Evolutionary conservation across 2,797 vertebrate genomes (phyloP), one percentile per base, ranked within the genome.

Genomic region (Phaenicophaeus curvirostris): DNA sequence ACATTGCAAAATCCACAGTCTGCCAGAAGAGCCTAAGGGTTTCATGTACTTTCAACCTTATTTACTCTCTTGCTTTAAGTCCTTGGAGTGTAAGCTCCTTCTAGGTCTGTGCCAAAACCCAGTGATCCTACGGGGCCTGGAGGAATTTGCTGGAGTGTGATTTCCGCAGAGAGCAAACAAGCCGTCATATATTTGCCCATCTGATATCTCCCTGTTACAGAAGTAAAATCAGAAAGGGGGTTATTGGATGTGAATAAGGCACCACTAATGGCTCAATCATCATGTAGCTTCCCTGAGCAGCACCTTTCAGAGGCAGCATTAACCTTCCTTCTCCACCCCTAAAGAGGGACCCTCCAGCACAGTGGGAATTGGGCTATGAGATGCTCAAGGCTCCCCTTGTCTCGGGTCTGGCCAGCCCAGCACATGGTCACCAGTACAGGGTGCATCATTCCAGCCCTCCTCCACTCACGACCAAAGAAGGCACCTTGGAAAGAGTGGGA

Each of bases 21-120:
- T 95, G 91, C 83, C 89, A 73, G 41, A 87, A 90, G 78, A 85
- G 87, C 88, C 88, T 87, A 65, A 91, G 87, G 89, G 77, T 46
- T 93, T 73, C 7, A 1, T 91, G 88, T 44, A 76, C 95, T 96
- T 95, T 93, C 85, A 93, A 87, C 83, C 87, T 94, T 94, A 94
- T 96, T 97, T 95, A 94, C 83, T 85, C 88, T 87, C 74, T 94
- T 75, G 42, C 66, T 91, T 33, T 88, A 83, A 91, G 89, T 80
- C 76, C 69, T 72, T 41, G 25, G 81, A 93, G 69, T 72, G 62
- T 86, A 95, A 94, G 85, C 55, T 88, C 51, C 91, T 96, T 83
- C 72, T 78, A 81, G 74, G 93, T 76, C 94, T 87, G 72, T 41
- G 51, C 72, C 0, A 25, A 90, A 89, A 62, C 59, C 50, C 21